Evolutionary conservation across 2,113 vertebrate genomes (phyloP).

Genomic region (Halcyon senegalensis): DNA sequence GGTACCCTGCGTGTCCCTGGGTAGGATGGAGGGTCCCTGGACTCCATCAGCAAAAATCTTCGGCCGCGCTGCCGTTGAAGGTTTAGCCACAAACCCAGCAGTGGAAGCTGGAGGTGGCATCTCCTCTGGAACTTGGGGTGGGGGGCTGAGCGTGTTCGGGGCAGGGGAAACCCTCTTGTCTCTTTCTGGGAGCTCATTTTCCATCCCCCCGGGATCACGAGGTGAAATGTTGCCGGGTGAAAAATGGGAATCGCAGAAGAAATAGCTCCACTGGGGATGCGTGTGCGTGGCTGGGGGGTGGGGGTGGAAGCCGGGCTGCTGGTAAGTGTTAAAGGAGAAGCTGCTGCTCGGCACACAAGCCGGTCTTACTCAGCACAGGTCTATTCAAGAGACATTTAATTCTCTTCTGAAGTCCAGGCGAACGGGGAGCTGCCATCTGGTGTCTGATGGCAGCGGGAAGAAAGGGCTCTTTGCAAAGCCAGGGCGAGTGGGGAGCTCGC

Average conservation of each 20-base stretch:
- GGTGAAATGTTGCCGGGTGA: fast-evolving
- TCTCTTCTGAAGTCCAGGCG: background rate
- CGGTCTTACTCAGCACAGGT: background rate
- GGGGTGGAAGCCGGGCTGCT: background rate
- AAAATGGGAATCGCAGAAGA: background rate
- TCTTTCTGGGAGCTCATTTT: background rate
- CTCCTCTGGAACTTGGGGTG: too few relatives aligned
- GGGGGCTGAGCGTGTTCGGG: fast-evolving
- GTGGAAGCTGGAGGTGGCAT: too few relatives aligned
- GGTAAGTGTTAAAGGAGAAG: background rate
- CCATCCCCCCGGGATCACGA: fast-evolving
- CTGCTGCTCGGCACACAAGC: background rate
- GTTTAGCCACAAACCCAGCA: too few relatives aligned
- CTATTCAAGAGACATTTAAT: constrained; percentile 1
- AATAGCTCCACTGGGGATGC: fast-evolving
- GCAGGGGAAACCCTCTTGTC: fast-evolving
- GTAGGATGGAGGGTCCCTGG: too few relatives aligned
- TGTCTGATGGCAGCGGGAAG: constrained; percentile 26
- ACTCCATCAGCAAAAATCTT: too few relatives aligned
- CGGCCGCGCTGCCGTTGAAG: too few relatives aligned
- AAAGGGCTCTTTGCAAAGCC: background rate
- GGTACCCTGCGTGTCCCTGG: too few relatives aligned
- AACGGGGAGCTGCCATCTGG: constrained; percentile 44
- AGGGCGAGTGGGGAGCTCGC: background rate
- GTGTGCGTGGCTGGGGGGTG: fast-evolving